These are phyloP conservation scores for Macrosiphum euphorbiae DNA, from an alignment of 2,888 invertebrate genomes.

Conservation along the genomic window DNA sequence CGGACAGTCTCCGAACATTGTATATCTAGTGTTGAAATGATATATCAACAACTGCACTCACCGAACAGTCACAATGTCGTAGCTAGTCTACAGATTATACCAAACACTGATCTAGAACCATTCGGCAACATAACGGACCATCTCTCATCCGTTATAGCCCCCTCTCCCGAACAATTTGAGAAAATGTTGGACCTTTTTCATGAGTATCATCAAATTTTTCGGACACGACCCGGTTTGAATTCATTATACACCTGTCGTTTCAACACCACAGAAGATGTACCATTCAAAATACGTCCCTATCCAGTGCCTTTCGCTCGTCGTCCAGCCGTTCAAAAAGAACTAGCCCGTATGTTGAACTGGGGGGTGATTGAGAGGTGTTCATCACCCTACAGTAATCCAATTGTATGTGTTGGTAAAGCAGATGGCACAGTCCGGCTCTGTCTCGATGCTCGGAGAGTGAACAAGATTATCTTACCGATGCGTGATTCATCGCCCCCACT, in stretches of 20 bases:
- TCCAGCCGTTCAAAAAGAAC: not conserved
- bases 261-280: not conserved
- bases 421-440: not conserved
- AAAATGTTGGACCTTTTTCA: not conserved
- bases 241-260: not conserved
- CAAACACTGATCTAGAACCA: not conserved
- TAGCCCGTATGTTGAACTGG: not conserved
- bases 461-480: not conserved
- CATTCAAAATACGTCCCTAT: slow-evolving; percentile 1
- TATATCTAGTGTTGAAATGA: too few relatives aligned
- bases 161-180: not conserved
- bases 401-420: not conserved
- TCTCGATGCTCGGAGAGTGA: not conserved
- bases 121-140: not conserved
- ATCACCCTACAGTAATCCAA: not conserved
- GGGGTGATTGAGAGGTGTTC: not conserved
- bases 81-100: too few relatives aligned
- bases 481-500: too few relatives aligned
- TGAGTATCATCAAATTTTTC: not conserved
- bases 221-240: not conserved
- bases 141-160: not conserved
- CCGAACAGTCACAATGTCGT: too few relatives aligned
- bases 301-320: not conserved
- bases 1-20: too few relatives aligned
- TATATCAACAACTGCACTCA: too few relatives aligned